Percentiles rank a stretch among this genome's conserved stretches.
Evolutionary conservation across 2,113 vertebrate species (phyloP).

Genomic region (Larimichthys polyactis): DNA sequence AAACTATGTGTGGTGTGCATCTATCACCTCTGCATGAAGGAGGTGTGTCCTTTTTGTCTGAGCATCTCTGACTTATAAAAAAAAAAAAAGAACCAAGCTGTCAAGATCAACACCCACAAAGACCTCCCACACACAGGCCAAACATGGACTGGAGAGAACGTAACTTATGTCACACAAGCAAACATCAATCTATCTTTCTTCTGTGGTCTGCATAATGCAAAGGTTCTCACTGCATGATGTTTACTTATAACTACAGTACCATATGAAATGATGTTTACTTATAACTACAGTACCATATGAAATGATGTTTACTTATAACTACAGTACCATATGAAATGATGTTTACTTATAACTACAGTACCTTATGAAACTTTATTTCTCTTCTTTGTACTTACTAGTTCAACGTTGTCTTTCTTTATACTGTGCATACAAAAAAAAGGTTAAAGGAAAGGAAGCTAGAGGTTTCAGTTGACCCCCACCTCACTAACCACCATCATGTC

Average conservation of each 20-base stretch:
- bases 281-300: neutral
- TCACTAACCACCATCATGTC: constrained; percentile 25
- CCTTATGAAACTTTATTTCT: neutral
- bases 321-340: neutral
- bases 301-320: neutral
- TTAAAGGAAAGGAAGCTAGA: constrained; percentile 18
- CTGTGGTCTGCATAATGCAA: neutral
- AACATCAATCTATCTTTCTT: neutral
- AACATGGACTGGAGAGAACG: neutral
- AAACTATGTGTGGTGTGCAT: constrained; percentile 8
- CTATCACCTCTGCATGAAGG: constrained; percentile 31
- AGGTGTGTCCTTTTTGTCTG: constrained; percentile 43
- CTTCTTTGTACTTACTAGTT: neutral
- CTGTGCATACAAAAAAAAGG: neutral
- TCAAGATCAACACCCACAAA: constrained; percentile 49
- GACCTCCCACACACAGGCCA: constrained; percentile 45
- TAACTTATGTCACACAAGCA: neutral
- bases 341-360: neutral
- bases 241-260: neutral
- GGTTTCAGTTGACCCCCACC: constrained; percentile 52
- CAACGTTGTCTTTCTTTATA: neutral
- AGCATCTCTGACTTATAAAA: constrained; percentile 41
- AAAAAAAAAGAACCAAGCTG: constrained; percentile 7
- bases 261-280: neutral
- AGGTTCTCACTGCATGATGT: neutral